A percentile compares a stretch with the other conserved stretches of the same genome.
phyloP scores from a whole-genome alignment of 1,140 invertebrate species.

The Trichomalopsis sarcophagae region DNA sequence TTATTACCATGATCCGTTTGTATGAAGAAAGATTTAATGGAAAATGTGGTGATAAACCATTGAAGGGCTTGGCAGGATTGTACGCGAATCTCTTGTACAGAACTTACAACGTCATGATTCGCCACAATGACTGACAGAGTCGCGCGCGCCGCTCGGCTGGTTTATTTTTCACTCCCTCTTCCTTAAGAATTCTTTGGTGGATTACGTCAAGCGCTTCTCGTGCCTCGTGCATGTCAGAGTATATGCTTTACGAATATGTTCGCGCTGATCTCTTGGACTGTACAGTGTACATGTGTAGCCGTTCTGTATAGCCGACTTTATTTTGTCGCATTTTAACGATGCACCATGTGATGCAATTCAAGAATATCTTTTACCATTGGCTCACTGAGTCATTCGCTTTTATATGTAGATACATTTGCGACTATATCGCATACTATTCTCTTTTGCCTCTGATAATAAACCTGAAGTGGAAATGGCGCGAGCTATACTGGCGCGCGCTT shows the following conservation, averaged over 20 bases:
- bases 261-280: neutral
- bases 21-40: neutral
- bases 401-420: neutral
- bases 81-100: constrained; percentile 6
- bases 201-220: constrained; percentile 23
- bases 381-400: neutral
- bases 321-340: neutral
- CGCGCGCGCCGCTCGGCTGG: neutral
- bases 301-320: neutral
- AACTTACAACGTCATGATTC: constrained; percentile 33
- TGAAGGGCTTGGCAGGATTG: neutral
- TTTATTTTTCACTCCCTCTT: constrained; percentile 13
- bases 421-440: neutral
- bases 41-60: neutral
- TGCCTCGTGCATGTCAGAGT: neutral
- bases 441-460: neutral
- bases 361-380: neutral
- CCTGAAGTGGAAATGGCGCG: neutral
- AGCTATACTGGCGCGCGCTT: neutral
- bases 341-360: too few species aligned
- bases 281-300: neutral
- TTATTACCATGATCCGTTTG: too few species aligned
- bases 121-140: constrained; percentile 10
- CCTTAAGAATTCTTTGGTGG: neutral
- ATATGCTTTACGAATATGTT: neutral